These are phyloP conservation scores for Epistrophe grossulariae DNA, from an alignment of 2,888 invertebrate species.

Conservation along the genomic window DNA sequence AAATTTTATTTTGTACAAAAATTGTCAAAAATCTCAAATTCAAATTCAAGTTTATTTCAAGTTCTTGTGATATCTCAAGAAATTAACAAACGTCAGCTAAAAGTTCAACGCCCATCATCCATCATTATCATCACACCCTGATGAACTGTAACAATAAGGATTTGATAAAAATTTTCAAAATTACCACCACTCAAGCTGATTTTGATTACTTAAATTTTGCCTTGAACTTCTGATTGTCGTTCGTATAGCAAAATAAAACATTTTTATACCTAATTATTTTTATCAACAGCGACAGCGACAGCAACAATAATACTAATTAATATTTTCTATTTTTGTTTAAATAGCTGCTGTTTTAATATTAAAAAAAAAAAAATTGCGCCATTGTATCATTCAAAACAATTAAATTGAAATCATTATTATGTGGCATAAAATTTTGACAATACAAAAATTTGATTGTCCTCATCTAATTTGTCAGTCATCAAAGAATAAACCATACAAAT, in stretches of 20 bases:
- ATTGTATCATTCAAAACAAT: background rate
- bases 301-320: background rate
- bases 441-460: background rate
- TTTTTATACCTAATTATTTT: background rate
- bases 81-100: background rate
- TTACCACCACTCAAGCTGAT: background rate
- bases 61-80: background rate
- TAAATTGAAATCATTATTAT: background rate
- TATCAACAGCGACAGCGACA: too few relatives aligned
- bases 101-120: background rate
- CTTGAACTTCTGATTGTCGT: constrained; percentile 3
- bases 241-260: background rate
- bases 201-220: background rate
- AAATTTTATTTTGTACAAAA: too few relatives aligned
- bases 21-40: background rate
- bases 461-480: background rate
- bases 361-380: background rate
- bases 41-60: background rate
- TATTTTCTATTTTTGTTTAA: background rate
- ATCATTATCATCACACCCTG: background rate
- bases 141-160: background rate
- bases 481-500: background rate
- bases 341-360: constrained; percentile 2
- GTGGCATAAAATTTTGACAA: background rate
- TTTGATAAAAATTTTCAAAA: background rate